Evolutionary conservation across 2,797 vertebrate genomes (phyloP).

Genomic region (Rhabdomys pumilio): DNA sequence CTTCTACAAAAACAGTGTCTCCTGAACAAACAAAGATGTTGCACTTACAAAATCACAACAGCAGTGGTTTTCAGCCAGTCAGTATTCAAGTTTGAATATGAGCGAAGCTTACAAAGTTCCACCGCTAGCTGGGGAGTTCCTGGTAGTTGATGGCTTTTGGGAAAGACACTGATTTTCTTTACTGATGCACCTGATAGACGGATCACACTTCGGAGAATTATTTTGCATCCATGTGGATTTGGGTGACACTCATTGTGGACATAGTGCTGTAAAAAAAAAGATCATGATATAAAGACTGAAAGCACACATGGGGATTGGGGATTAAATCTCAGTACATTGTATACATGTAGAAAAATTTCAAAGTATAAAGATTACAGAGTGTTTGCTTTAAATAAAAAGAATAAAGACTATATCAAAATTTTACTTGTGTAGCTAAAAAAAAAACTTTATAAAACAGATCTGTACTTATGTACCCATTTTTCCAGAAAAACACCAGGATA

Average conservation of each 20-base stretch:
- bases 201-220: background rate
- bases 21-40: background rate
- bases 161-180: background rate
- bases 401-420: background rate
- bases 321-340: background rate
- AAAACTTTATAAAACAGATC: background rate
- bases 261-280: background rate
- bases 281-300: background rate
- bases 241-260: background rate
- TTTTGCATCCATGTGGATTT: background rate
- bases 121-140: background rate
- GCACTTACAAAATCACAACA: background rate
- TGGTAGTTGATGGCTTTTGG: background rate
- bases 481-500: background rate
- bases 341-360: no score
- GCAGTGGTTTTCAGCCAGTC: background rate
- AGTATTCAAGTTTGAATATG: background rate
- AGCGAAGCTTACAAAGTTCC: background rate
- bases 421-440: background rate
- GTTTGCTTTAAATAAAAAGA: background rate
- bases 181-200: background rate
- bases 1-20: background rate
- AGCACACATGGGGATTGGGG: background rate
- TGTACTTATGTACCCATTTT: background rate
- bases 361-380: background rate